Base-by-base conservation (phyloP, 2,888 invertebrate species). In the Bugula neritina region DNA sequence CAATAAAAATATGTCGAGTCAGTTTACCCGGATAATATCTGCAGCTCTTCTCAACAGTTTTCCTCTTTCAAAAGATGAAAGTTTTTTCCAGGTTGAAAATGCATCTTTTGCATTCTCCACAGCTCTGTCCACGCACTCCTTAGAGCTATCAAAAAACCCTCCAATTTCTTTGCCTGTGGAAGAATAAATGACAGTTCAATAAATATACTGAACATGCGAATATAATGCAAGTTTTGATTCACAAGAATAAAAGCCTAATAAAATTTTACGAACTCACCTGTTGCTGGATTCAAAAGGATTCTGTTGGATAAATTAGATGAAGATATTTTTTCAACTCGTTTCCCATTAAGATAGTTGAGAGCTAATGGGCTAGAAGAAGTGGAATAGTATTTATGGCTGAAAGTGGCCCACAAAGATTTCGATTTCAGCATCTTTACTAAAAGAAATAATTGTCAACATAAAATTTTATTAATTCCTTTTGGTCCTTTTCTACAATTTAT, bases 31-130 rank as follows among this genome's bases (percentile, higher is more conserved):
- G 69, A 86, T 79, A n/a, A 83, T 79, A 1, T 77, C 74, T 1
- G 85, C 84, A 71, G 84, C 84, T 72, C 78, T 77, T 69, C 77
- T 76, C 52, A 87, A 78, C 31, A 86, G 76, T 72, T 81, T 80
- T 5, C 86, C 86, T 72, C 87, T 78, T 74, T 87, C 85, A 58
- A 80, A 79, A 31, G 84, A 84, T 3, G 85, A 78, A 35, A 81
- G 74, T 73, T 78, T 74, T 5, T 83, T 80, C 87, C 87, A 87
- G 0, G 73, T 58, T 27, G 74, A 72, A 73, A 84, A 85, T 1
- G 85, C 86, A 17, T 76, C 72, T 72, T 78, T 78, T 0, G 87
- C 85, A 71, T 76, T 74, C 17, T 74, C 70, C 1, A 87, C 84
- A 21, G 86, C 86, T 35, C 74, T 72, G 72, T 85, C 78, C 1